Percentiles rank a stretch among this genome's conserved stretches.
Evolutionary conservation across 2,888 invertebrate genomes (phyloP).

Genomic region (Megalurothrips usitatus): DNA sequence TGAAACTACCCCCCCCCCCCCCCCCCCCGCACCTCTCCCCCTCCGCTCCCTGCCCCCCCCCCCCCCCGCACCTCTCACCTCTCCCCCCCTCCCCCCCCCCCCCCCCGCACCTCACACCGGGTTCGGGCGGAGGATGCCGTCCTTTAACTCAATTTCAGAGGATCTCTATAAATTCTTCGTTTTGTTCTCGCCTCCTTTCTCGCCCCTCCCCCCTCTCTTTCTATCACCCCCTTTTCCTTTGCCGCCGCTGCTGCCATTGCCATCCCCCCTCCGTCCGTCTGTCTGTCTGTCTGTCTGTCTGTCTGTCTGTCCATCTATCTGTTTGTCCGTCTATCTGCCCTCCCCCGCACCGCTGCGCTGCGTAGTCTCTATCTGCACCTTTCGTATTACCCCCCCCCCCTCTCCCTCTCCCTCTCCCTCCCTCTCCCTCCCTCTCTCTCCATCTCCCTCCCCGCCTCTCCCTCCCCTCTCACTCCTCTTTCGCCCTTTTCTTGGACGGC

Average conservation of each 20-base stretch:
- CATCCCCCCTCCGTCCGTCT: neutral
- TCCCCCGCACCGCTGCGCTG: too few species aligned
- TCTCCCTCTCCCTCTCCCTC: neutral
- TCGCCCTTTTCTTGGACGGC: neutral
- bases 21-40: neutral
- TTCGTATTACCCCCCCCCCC: neutral
- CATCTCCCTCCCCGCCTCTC: neutral
- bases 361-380: too few species aligned
- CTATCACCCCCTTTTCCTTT: neutral
- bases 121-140: neutral
- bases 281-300: neutral
- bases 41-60: neutral
- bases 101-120: neutral
- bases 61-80: neutral
- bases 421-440: neutral
- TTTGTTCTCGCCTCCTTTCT: neutral
- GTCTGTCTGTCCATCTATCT: too few species aligned
- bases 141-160: slow-evolving; percentile 25
- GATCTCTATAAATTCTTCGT: slow-evolving; percentile 23
- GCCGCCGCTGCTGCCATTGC: neutral
- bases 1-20: neutral
- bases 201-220: neutral
- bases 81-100: neutral
- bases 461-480: neutral
- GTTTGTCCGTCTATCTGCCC: too few species aligned